Evolutionary conservation across 2,113 vertebrate genomes (phyloP).

Genomic region (Sakesphorus luctuosus): DNA sequence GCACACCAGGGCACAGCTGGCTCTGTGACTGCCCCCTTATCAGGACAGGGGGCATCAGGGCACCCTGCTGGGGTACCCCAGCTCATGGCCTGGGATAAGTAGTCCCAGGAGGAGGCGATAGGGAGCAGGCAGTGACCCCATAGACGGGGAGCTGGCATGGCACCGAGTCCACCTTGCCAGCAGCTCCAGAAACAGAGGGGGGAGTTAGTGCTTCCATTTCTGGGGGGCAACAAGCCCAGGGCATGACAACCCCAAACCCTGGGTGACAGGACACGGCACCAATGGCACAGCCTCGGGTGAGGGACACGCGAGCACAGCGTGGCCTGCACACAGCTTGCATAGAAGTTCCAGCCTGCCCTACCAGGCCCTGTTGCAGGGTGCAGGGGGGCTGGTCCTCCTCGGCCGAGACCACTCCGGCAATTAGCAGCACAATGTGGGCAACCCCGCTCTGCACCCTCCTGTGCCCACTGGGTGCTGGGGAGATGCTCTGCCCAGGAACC

Average conservation of each 20-base stretch:
- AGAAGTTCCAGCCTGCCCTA: constrained; percentile 52
- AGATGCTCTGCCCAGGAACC: neutral
- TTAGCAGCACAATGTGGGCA: constrained; percentile 40
- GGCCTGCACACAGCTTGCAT: constrained; percentile 62
- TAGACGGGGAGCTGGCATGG: neutral
- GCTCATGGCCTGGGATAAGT: neutral
- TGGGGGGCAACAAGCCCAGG: constrained; percentile 10
- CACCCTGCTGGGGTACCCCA: constrained; percentile 2
- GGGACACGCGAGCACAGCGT: rapidly evolving
- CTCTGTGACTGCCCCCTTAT: constrained; percentile 10
- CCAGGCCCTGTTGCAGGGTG: neutral
- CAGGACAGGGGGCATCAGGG: neutral
- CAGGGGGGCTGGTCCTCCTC: neutral
- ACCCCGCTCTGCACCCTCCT: constrained; percentile 39
- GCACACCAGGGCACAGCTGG: neutral
- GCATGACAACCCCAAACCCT: constrained; percentile 2
- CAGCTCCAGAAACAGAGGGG: constrained; percentile 63
- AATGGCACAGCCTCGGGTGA: neutral
- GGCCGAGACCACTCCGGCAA: neutral
- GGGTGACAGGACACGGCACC: neutral
- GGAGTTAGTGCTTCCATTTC: constrained; percentile 68
- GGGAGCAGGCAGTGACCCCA: constrained; percentile 41
- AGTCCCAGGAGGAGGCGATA: constrained; percentile 25
- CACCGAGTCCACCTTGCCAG: neutral
- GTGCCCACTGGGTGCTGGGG: neutral